Percentiles rank a stretch among this genome's conserved stretches.
Evolutionary conservation across 2,113 vertebrate genomes (phyloP).

Genomic region (Cebus imitator): DNA sequence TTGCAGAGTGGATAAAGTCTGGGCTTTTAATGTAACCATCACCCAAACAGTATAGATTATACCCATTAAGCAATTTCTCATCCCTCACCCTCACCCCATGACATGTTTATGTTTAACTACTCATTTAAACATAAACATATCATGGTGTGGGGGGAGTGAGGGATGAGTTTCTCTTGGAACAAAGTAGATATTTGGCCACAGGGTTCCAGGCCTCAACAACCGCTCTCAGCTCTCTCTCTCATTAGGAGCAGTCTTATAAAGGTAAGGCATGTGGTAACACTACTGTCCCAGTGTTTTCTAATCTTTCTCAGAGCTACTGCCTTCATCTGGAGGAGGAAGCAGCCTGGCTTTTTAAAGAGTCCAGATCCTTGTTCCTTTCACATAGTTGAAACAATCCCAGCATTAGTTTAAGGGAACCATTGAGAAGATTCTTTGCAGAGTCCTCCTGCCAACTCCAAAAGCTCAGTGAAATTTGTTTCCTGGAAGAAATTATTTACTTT

Average conservation of each 20-base stretch:
- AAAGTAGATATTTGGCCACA: neutral
- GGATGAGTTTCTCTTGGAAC: constrained; percentile 18
- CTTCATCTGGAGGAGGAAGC: constrained; percentile 43
- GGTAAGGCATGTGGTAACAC: neutral
- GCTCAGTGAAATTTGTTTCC: constrained; percentile 61
- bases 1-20: neutral
- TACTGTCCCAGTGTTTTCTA: neutral
- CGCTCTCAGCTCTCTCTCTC: neutral
- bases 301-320: constrained; percentile 53
- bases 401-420: constrained; percentile 42
- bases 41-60: neutral
- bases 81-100: neutral
- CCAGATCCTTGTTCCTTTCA: constrained; percentile 34
- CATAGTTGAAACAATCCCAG: constrained; percentile 59
- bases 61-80: neutral
- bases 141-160: too few relatives aligned
- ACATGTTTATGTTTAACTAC: neutral
- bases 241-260: constrained; percentile 32
- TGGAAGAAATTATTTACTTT: constrained; percentile 62
- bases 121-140: neutral
- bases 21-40: neutral
- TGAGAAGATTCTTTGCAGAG: constrained; percentile 51
- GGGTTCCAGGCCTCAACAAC: neutral
- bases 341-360: constrained; percentile 30
- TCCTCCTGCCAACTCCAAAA: constrained; percentile 32